phyloP scores from a whole-genome alignment of 2,797 vertebrate species.

The Mus minutoides region DNA sequence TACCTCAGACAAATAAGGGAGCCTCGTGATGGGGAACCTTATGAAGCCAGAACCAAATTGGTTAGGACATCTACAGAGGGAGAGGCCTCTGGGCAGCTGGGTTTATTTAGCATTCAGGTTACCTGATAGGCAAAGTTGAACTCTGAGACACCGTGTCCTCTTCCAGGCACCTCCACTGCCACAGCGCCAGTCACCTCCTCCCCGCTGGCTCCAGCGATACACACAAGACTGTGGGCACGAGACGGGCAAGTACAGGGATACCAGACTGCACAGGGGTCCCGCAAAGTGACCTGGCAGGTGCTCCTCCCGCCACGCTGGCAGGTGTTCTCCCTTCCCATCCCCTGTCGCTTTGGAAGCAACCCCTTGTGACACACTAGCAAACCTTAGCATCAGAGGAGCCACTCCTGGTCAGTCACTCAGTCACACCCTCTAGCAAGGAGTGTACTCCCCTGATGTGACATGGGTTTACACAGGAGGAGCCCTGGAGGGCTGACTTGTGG shows the following conservation, averaged over 20 bases:
- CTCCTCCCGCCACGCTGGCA: not conserved
- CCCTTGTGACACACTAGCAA: not conserved
- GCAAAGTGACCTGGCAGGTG: not conserved
- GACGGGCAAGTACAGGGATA: constrained; percentile 64
- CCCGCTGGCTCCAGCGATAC: constrained; percentile 89
- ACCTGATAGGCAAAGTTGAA: constrained; percentile 96
- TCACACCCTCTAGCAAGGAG: not conserved
- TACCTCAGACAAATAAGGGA: not conserved
- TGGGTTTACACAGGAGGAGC: not conserved
- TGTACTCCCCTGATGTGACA: not conserved
- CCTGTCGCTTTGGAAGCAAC: not conserved
- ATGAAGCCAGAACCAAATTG: not conserved
- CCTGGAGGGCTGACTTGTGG: not conserved
- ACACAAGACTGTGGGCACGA: constrained; percentile 92
- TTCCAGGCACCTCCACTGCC: constrained; percentile 92
- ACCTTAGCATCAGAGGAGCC: not conserved
- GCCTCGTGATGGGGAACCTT: not conserved
- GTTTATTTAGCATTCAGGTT: not conserved
- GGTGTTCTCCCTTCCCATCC: not conserved
- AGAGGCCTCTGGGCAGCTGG: not conserved
- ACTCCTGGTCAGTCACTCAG: not conserved
- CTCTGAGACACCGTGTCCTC: constrained; percentile 91
- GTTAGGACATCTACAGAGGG: not conserved
- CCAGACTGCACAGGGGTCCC: not conserved
- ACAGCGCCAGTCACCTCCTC: constrained; percentile 89